These are phyloP conservation scores for Ectemnius continuus DNA, from an alignment of 2,888 invertebrate genomes.

Conservation along the genomic window DNA sequence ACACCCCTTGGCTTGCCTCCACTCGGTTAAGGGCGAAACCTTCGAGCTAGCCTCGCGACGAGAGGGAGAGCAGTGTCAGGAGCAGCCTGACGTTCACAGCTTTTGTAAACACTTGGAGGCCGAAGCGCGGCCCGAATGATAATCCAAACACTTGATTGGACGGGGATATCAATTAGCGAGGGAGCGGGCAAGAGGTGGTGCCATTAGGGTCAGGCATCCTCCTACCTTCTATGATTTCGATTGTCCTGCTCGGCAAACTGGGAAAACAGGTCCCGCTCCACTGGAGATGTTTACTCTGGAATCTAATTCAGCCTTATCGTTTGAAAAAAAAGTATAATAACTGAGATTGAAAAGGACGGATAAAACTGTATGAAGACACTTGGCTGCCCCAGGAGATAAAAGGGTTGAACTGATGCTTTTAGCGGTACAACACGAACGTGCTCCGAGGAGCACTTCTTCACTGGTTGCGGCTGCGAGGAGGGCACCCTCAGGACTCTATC, in stretches of 20 bases:
- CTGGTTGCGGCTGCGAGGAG: slow-evolving; percentile 78
- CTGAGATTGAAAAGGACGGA: not conserved
- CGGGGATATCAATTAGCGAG: slow-evolving; percentile 75
- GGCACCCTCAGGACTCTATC: slow-evolving; percentile 73
- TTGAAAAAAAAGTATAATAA: not conserved
- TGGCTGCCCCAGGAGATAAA: not conserved
- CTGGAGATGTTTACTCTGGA: not conserved
- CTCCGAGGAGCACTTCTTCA: slow-evolving; percentile 82
- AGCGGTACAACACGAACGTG: slow-evolving; percentile 96
- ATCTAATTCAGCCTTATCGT: not conserved
- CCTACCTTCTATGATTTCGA: slow-evolving; percentile 4
- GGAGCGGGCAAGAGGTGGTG: slow-evolving; percentile 33
- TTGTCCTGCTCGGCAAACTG: slow-evolving; percentile 13
- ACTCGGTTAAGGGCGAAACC: slow-evolving; percentile 42
- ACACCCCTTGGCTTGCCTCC: slow-evolving; percentile 25
- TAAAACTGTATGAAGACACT: not conserved
- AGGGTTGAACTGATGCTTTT: slow-evolving; percentile 61
- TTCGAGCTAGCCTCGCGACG: slow-evolving; percentile 40
- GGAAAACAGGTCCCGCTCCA: slow-evolving; percentile 1
- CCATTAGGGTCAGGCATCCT: slow-evolving; percentile 47
- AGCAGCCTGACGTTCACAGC: slow-evolving; percentile 72
- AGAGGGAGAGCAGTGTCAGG: slow-evolving; percentile 65
- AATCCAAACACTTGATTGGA: slow-evolving; percentile 77
- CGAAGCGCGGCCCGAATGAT: slow-evolving; percentile 49
- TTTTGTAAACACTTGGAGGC: slow-evolving; percentile 69